Evolutionary conservation across 2,888 invertebrate genomes (phyloP).

Genomic region (Hirudinaria manillensis): DNA sequence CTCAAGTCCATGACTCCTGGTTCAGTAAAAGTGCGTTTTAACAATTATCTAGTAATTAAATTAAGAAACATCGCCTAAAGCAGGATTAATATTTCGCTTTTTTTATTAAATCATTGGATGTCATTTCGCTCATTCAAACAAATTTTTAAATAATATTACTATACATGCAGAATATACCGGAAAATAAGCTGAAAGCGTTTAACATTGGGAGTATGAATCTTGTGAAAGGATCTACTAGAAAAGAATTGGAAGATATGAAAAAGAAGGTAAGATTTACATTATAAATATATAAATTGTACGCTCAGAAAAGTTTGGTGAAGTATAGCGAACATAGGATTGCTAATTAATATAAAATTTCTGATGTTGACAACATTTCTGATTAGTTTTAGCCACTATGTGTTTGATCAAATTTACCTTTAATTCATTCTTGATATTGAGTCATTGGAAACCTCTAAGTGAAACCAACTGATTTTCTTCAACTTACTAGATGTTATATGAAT

Average conservation of each 20-base stretch:
- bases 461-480: neutral
- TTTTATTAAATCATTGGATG: neutral
- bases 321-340: neutral
- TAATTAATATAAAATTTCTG: neutral
- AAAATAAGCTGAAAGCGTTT: constrained; percentile 50
- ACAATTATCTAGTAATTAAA: neutral
- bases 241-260: constrained; percentile 37
- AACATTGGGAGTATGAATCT: constrained; percentile 49
- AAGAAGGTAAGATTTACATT: constrained; percentile 33
- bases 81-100: neutral
- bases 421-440: too few relatives aligned
- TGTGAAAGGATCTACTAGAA: constrained; percentile 48
- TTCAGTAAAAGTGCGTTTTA: constrained; percentile 37
- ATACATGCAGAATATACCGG: constrained; percentile 43
- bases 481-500: neutral
- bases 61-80: neutral
- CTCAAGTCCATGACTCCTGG: constrained; percentile 38
- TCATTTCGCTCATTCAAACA: neutral
- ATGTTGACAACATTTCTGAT: too few relatives aligned
- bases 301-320: neutral
- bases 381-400: too few relatives aligned
- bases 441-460: neutral
- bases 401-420: too few relatives aligned
- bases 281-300: neutral
- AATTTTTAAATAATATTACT: neutral